Conservation (phyloP, 2,797 vertebrate species). For the Oryzias sinensis region DNA sequence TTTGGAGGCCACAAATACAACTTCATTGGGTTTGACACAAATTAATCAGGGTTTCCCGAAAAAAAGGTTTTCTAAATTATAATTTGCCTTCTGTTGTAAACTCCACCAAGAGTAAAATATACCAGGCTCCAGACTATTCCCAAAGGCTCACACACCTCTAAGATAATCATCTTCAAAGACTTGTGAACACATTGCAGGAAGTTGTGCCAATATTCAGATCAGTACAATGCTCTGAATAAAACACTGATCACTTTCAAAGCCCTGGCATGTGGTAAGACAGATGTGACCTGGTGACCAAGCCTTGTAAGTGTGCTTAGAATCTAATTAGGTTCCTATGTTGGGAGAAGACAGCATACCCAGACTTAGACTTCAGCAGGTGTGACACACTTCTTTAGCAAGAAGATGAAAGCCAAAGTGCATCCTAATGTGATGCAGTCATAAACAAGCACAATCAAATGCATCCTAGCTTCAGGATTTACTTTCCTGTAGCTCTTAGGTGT, state of each 20-base stretch:
- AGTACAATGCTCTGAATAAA: slow-evolving; percentile 30
- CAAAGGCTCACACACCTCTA: slow-evolving; percentile 27
- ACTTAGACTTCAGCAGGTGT: slow-evolving; percentile 13
- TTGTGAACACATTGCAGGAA: slow-evolving; percentile 23
- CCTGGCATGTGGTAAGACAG: slow-evolving; percentile 21
- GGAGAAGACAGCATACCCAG: slow-evolving; percentile 14
- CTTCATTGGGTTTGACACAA: too few species aligned
- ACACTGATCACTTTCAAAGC: slow-evolving; percentile 30
- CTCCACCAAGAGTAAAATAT: slow-evolving; percentile 9
- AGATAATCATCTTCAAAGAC: slow-evolving; percentile 39
- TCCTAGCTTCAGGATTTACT: slow-evolving; percentile 20
- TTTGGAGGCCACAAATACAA: too few species aligned
- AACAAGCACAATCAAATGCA: slow-evolving; percentile 9
- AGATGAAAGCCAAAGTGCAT: slow-evolving; percentile 5
- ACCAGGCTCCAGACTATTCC: slow-evolving; percentile 23
- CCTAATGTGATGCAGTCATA: slow-evolving; percentile 4
- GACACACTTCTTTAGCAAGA: slow-evolving; percentile 17
- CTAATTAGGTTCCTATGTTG: slow-evolving; percentile 14
- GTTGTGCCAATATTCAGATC: slow-evolving; percentile 37
- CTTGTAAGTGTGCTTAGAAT: slow-evolving; percentile 25
- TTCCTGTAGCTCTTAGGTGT: slow-evolving; percentile 29
- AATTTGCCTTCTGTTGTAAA: slow-evolving; percentile 6
- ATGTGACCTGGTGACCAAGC: slow-evolving; percentile 30
- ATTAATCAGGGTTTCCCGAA: background rate
- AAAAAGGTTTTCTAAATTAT: slow-evolving; percentile 7